These are phyloP conservation scores for Dryas iulia DNA, from an alignment of 1,140 invertebrate genomes.

Conservation along the genomic window DNA sequence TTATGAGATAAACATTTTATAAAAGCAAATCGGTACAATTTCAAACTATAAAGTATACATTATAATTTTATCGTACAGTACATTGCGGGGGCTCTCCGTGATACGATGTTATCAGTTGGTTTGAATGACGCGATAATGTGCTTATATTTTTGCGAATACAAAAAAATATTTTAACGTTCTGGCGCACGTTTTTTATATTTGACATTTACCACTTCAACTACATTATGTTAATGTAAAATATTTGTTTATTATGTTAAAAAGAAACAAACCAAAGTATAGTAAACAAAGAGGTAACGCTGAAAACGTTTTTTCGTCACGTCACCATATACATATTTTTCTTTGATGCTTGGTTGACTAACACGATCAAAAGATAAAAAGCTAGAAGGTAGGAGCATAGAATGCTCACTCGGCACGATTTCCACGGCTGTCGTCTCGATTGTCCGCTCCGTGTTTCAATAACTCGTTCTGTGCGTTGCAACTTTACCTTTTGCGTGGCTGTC, in stretches of 20 bases:
- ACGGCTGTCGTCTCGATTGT: slow-evolving; percentile 43
- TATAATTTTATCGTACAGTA: neutral
- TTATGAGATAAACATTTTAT: neutral
- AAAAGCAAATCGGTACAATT: neutral
- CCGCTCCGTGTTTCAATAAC: slow-evolving; percentile 52
- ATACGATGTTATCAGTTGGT: slow-evolving; percentile 56
- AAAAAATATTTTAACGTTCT: neutral
- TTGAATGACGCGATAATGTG: slow-evolving; percentile 60
- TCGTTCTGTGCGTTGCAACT: slow-evolving; percentile 15
- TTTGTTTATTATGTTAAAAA: neutral
- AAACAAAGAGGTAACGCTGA: neutral
- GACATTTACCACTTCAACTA: neutral
- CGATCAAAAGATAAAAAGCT: slow-evolving; percentile 75
- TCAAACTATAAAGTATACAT: neutral
- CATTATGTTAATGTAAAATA: neutral
- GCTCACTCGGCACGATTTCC: slow-evolving; percentile 56
- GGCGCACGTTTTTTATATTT: neutral
- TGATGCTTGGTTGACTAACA: slow-evolving; percentile 74
- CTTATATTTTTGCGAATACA: slow-evolving; percentile 55
- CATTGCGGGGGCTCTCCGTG: slow-evolving; percentile 47
- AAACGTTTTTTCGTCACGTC: neutral
- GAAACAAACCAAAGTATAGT: neutral
- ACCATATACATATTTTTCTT: slow-evolving; percentile 64
- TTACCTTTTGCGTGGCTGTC: slow-evolving; percentile 19
- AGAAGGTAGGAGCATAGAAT: slow-evolving; percentile 43